Conservation (phyloP, 2,797 vertebrate species). For the Enteromius afrohamiltoni region DNA sequence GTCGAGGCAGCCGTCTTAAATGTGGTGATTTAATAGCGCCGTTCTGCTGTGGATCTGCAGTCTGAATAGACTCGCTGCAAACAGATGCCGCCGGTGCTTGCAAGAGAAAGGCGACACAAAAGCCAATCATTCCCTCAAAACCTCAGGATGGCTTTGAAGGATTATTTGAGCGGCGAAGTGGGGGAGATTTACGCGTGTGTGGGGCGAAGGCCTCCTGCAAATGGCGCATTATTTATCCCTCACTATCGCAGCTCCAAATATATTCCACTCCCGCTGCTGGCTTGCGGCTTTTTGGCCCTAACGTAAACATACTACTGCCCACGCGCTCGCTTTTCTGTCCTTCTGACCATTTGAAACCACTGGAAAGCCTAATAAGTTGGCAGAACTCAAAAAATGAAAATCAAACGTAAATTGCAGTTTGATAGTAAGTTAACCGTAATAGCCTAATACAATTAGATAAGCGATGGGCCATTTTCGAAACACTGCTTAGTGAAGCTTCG, state of each 20-base stretch:
- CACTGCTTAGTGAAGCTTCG: no score
- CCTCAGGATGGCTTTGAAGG: constrained; percentile 52
- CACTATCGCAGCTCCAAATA: constrained; percentile 29
- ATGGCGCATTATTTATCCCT: constrained; percentile 12
- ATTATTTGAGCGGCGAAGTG: constrained; percentile 52
- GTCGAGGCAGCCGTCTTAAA: constrained; percentile 21
- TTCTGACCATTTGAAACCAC: constrained; percentile 4
- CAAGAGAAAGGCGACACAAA: constrained; percentile 40
- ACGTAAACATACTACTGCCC: background rate
- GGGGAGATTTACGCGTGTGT: constrained; percentile 32
- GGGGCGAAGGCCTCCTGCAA: constrained; percentile 38
- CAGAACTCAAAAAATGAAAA: background rate
- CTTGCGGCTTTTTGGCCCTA: background rate
- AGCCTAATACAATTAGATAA: background rate
- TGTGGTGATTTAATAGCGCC: constrained; percentile 38
- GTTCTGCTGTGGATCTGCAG: constrained; percentile 26
- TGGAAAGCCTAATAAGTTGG: background rate
- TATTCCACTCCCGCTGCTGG: constrained; percentile 31
- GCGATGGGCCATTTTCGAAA: background rate
- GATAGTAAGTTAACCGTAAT: background rate
- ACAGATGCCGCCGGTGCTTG: constrained; percentile 23
- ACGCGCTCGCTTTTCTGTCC: background rate
- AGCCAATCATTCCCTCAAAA: constrained; percentile 37
- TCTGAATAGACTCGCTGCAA: constrained; percentile 16
- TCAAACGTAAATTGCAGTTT: background rate